Percentiles rank a stretch among this genome's conserved stretches.
Evolutionary conservation across 2,113 vertebrate species (phyloP).

Genomic region (Bos indicus): DNA sequence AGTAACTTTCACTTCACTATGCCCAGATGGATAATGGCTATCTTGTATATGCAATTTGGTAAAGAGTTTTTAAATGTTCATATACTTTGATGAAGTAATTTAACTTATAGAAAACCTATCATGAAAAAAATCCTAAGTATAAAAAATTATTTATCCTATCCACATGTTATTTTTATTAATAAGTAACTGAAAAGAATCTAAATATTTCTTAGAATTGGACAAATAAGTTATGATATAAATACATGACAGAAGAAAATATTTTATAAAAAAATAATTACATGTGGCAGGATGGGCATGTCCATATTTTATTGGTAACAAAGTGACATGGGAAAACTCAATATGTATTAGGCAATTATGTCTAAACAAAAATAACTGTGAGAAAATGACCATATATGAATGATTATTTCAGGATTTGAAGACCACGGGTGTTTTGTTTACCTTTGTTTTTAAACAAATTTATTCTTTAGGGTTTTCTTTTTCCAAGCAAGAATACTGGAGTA

Average conservation of each 20-base stretch:
- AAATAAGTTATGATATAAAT: not conserved
- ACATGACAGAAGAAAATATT: not conserved
- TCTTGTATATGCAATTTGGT: not conserved
- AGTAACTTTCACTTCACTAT: not conserved
- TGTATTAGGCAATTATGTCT: not conserved
- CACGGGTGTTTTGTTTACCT: not conserved
- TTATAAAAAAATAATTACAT: not conserved
- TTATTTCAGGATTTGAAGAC: not conserved
- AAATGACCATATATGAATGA: not conserved
- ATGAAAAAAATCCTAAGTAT: not conserved
- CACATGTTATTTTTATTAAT: not conserved
- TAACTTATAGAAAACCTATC: not conserved
- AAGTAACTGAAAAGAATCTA: not conserved
- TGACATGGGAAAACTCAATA: not conserved
- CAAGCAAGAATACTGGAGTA: not conserved
- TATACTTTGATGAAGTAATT: not conserved
- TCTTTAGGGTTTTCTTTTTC: not conserved
- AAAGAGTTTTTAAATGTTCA: not conserved
- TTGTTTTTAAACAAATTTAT: not conserved
- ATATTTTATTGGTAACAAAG: not conserved
- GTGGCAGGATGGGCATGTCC: rapidly evolving
- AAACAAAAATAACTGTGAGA: not conserved
- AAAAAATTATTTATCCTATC: not conserved
- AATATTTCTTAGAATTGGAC: not conserved
- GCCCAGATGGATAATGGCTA: not conserved